Percentiles rank a stretch among this genome's conserved stretches.
Conservation (phyloP, 2,113 vertebrate species). For the Girardinichthys multiradiatus region DNA sequence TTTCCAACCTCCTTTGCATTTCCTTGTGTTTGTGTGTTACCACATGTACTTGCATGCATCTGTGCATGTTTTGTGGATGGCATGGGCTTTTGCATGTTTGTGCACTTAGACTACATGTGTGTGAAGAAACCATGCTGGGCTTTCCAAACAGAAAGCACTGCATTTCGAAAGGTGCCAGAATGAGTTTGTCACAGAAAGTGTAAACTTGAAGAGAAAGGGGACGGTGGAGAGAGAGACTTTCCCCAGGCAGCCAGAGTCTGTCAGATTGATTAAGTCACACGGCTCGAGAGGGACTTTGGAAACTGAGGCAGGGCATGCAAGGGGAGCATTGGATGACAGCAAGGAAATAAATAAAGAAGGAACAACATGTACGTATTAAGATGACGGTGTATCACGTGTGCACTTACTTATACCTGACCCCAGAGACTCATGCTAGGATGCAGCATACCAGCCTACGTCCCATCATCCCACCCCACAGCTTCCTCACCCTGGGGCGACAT, state of each 20-base stretch:
- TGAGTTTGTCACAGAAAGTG: conserved; percentile 84
- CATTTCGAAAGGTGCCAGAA: conserved; percentile 85
- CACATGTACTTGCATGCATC: conserved; percentile 30
- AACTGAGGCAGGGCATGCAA: conserved; percentile 74
- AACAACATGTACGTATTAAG: conserved; percentile 65
- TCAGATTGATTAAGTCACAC: conserved; percentile 90
- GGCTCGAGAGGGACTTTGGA: conserved; percentile 77
- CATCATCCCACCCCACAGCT: conserved; percentile 50
- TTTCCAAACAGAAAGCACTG: conserved; percentile 62
- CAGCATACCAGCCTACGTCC: conserved; percentile 50
- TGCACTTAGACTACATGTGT: conserved; percentile 40
- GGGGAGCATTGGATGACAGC: conserved; percentile 60
- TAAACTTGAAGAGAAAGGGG: conserved; percentile 84
- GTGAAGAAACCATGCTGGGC: conserved; percentile 55
- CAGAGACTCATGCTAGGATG: conserved; percentile 54
- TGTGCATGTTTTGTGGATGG: conserved; percentile 27
- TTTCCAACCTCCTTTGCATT: conserved; percentile 35
- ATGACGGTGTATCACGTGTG: conserved; percentile 56
- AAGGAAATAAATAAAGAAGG: conserved; percentile 62
- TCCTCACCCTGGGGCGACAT: conserved; percentile 61
- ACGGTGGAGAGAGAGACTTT: conserved; percentile 77
- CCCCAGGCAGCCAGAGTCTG: conserved; percentile 87
- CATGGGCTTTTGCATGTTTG: conserved; percentile 33
- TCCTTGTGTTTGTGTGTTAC: conserved; percentile 11
- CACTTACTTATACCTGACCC: conserved; percentile 69